Evolutionary conservation across 1,140 invertebrate species (phyloP).

Genomic region (Drosophila parvula): DNA sequence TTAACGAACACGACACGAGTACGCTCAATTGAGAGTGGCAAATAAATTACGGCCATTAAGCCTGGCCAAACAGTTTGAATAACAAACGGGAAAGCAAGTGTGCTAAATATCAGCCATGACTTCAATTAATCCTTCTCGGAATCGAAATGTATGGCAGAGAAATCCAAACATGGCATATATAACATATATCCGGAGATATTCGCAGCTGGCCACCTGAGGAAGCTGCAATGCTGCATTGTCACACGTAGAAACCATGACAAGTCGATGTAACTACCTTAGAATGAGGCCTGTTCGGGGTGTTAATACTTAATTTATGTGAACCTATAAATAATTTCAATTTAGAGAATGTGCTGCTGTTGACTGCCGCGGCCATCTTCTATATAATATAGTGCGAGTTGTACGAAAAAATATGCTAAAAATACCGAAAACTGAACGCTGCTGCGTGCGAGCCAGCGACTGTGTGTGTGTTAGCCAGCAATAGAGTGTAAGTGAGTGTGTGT

Average conservation of each 20-base stretch:
- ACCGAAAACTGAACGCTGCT: slow-evolving; percentile 79
- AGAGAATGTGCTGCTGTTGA: slow-evolving; percentile 78
- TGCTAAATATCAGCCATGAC: not conserved
- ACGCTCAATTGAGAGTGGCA: slow-evolving; percentile 1
- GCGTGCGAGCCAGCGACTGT: slow-evolving; percentile 49
- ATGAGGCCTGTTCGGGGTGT: slow-evolving; percentile 49
- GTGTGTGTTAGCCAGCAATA: slow-evolving; percentile 7
- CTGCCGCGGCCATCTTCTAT: slow-evolving; percentile 49
- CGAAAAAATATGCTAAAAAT: slow-evolving; percentile 79
- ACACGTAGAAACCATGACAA: slow-evolving; percentile 14
- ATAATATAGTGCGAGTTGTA: slow-evolving; percentile 80
- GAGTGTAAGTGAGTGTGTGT: slow-evolving; percentile 10
- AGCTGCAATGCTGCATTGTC: slow-evolving; percentile 3
- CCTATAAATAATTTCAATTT: slow-evolving; percentile 83
- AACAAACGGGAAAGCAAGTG: slow-evolving; percentile 2
- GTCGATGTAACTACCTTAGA: slow-evolving; percentile 47
- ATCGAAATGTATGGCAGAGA: not conserved
- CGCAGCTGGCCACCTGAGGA: not conserved
- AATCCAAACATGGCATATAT: not conserved
- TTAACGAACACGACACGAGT: slow-evolving; percentile 18
- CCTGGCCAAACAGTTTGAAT: not conserved
- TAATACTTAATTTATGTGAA: slow-evolving; percentile 82
- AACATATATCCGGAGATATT: not conserved
- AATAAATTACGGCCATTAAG: slow-evolving; percentile 7
- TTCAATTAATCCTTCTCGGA: not conserved